Evolutionary conservation across 1,140 invertebrate species (phyloP), one percentile per base, ranked within the genome.

Genomic region (Hypsibius dujardini): DNA sequence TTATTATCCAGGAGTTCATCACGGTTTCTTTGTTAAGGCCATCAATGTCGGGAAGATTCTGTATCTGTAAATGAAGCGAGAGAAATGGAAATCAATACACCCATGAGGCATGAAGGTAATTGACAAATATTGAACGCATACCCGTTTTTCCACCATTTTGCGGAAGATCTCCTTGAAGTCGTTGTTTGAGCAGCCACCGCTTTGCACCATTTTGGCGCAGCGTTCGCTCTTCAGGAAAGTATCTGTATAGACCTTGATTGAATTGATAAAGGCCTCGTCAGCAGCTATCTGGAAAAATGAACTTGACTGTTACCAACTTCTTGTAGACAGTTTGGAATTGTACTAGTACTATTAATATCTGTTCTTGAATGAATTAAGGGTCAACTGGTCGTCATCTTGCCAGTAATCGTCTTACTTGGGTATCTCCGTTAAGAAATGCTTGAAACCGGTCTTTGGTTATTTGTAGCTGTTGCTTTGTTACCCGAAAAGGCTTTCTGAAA

Each of bases 11-110:
- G 69, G 94, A 96, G 70, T 92, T 95, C 75, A 98, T 82, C 45
- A 98, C 94, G 69, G 95, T 97, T 82, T 98, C 95, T 84, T 99
- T 99, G 81, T 92, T 97, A 74, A 98, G 82, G 72, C 95, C 95
- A 82, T 99, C 95, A 78, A 98, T 97, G 85, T 98, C 95, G 74
- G 95, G 95, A 76, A 98, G 85, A 78, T 91, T 95, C 80, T 90
- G 87, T 75, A 82, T 79, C 60, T 47, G 47, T 14, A 12, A 59
- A 28, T 46, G 59, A 70, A 3, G 42, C 62, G 12, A 67, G 12
- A 7, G 7, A 14, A 62, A 70, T 47, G 12, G 40, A 7, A 3
- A 3, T 50, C 56, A 70, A 70, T 28, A 46, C 12, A 50, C 3
- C 7, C 3, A 47, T 7, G 3, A 46, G 12, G 47, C 46, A 46